Evolutionary conservation across 2,888 invertebrate species (phyloP), one percentile per base, ranked within the genome.

Genomic region (Amiota mariae): DNA sequence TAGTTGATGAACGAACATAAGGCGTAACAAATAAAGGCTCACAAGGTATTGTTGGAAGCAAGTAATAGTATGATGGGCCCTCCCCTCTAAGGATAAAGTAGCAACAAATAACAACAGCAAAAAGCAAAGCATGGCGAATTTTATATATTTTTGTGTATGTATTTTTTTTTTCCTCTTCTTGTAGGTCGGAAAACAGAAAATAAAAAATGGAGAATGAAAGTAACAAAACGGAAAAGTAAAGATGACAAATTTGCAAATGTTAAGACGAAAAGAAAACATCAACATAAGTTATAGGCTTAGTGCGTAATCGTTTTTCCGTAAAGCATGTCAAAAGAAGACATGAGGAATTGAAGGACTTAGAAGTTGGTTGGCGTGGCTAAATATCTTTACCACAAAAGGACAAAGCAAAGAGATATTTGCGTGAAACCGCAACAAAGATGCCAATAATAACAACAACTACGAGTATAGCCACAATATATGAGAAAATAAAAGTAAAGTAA

Each of bases 211-310:
- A 6, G 20, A n/a, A 20, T 12, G 61, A 6, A 48, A n/a, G n/a
- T 12, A 57, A 20, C 15, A 48, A n/a, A 70, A n/a, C n/a, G n/a
- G 51, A 18, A 74, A 85, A 88, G 85, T 81, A 79, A 72, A 80
- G 83, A 85, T 84, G 84, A 84, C 84, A 85, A 81, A 84, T 84
- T 87, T 86, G 85, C 83, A 85, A 86, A 86, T 85, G 85, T 82
- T 87, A 85, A 84, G 83, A 80, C 85, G 86, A 79, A 84, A 85
- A 79, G 87, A 85, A 85, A 85, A 86, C 85, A 85, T 85, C 85
- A 84, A 84, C 82, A 82, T 84, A 87, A 86, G 85, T 84, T 85
- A 86, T 84, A 84, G 85, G 86, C 84, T 85, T 85, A 84, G 81
- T 80, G 79, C 81, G 84, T 86, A 85, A 85, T 87, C 85, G 83